Evolutionary conservation across 2,888 invertebrate genomes (phyloP).

Genomic region (Pandemis cinnamomeana): DNA sequence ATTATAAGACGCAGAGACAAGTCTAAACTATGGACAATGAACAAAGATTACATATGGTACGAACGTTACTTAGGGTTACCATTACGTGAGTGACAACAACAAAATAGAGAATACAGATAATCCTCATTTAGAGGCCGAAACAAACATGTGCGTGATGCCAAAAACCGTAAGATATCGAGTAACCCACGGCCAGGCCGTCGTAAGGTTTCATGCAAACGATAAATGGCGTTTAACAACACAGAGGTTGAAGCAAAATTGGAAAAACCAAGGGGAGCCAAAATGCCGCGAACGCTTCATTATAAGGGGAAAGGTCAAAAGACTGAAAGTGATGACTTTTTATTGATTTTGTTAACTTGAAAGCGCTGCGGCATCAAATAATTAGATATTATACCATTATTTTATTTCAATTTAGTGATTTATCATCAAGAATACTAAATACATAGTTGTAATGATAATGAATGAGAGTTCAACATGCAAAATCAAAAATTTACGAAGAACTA

Average conservation of each 20-base stretch:
- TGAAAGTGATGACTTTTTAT: constrained; percentile 2
- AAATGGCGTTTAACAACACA: constrained; percentile 44
- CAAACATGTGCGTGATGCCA: constrained; percentile 35
- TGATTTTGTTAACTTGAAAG: background rate
- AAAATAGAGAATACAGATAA: constrained; percentile 21
- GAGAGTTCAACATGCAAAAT: too few species aligned
- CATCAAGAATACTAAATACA: too few species aligned
- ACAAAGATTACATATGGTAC: background rate
- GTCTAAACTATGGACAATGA: background rate
- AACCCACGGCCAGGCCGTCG: constrained; percentile 34
- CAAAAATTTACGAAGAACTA: too few species aligned
- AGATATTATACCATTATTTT: too few species aligned
- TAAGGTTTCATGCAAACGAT: constrained; percentile 39
- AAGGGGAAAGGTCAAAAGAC: constrained; percentile 51
- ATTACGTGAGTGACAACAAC: background rate
- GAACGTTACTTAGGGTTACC: background rate
- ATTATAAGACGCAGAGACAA: too few species aligned
- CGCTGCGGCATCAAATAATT: too few species aligned
- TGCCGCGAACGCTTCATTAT: constrained; percentile 49
- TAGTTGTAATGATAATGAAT: too few species aligned
- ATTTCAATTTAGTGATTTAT: too few species aligned
- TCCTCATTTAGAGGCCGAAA: constrained; percentile 37
- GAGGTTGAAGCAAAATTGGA: constrained; percentile 47
- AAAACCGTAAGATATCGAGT: constrained; percentile 35
- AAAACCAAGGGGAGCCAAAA: constrained; percentile 54